phyloP scores from a whole-genome alignment of 2,797 vertebrate species.

The Ciconia nigra region DNA sequence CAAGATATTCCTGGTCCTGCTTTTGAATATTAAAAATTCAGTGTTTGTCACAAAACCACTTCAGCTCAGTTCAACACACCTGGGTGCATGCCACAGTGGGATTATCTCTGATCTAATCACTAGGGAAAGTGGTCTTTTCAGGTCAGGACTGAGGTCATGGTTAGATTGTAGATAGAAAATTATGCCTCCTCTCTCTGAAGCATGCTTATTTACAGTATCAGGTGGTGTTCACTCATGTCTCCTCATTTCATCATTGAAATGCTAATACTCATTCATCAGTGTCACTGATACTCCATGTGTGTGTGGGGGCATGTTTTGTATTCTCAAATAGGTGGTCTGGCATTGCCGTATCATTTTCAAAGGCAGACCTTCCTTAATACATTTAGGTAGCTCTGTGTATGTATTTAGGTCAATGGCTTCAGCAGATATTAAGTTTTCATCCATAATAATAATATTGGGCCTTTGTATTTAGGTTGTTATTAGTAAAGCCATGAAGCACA shows the following conservation, averaged over 20 bases:
- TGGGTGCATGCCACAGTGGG: constrained; percentile 41
- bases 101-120: constrained; percentile 59
- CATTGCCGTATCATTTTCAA: background rate
- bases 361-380: background rate
- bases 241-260: constrained; percentile 48
- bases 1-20: background rate
- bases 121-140: constrained; percentile 51
- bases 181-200: constrained; percentile 23
- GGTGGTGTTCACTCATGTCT: constrained; percentile 46
- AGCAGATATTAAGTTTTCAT: background rate
- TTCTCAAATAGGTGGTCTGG: background rate
- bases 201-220: constrained; percentile 51
- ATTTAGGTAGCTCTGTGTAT: background rate
- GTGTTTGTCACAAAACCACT: constrained; percentile 33
- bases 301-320: background rate
- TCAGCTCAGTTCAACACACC: constrained; percentile 40
- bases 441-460: background rate
- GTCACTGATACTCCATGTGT: constrained; percentile 16
- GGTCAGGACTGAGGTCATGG: constrained; percentile 45
- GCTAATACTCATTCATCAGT: constrained; percentile 59
- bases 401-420: background rate
- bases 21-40: constrained; percentile 34
- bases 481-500: background rate
- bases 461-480: background rate
- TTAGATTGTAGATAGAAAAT: constrained; percentile 38